phyloP scores from a whole-genome alignment of 2,113 vertebrate species.

The Callorhinus ursinus region DNA sequence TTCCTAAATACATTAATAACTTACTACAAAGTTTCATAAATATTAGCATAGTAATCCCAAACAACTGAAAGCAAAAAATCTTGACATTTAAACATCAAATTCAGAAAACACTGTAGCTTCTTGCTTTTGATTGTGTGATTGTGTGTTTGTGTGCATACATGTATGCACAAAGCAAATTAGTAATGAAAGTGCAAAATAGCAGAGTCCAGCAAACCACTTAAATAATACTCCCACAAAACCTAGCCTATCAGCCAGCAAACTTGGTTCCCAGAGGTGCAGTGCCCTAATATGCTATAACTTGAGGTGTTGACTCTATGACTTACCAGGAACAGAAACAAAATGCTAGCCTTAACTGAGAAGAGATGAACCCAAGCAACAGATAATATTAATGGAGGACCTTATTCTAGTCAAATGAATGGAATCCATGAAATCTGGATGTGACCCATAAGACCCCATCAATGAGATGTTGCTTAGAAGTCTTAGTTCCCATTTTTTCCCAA shows the following conservation, averaged over 20 bases:
- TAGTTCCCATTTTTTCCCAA: background rate
- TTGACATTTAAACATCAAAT: background rate
- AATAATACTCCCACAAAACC: too few species aligned
- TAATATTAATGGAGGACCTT: background rate
- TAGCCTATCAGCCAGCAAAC: rapidly evolving
- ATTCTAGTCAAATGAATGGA: background rate
- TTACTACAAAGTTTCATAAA: background rate
- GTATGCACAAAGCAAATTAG: background rate
- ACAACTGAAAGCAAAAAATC: background rate
- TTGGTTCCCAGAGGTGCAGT: background rate
- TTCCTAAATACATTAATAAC: background rate
- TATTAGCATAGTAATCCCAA: background rate
- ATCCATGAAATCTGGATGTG: background rate
- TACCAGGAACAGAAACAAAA: background rate
- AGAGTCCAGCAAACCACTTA: background rate
- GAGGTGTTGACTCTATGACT: background rate
- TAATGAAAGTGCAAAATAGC: background rate
- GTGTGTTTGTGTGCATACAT: background rate
- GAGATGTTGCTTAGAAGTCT: background rate
- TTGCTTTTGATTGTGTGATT: background rate
- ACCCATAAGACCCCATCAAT: background rate
- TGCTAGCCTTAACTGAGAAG: background rate
- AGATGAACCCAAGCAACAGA: background rate
- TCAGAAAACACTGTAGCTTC: background rate
- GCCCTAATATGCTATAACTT: background rate